Percentiles rank a stretch among this genome's conserved stretches.
Evolutionary conservation across 2,113 vertebrate species (phyloP).

Genomic region (Onychostoma macrolepis): DNA sequence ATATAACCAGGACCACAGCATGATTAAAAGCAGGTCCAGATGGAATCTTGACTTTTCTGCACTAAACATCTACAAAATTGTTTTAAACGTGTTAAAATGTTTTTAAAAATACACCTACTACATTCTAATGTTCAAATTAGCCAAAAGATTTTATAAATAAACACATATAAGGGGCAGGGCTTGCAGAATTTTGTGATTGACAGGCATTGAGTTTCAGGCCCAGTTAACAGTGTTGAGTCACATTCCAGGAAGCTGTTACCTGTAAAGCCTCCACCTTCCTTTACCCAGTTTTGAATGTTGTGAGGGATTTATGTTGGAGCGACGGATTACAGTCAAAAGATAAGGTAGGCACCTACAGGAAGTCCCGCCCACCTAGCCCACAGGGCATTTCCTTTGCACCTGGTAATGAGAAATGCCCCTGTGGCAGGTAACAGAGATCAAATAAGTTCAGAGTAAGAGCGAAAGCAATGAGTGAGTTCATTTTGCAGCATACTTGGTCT

Average conservation of each 20-base stretch:
- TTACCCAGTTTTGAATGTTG: conserved; percentile 5
- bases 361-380: conserved; percentile 52
- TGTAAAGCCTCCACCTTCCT: conserved; percentile 14
- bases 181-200: neutral
- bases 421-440: conserved; percentile 41
- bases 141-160: neutral
- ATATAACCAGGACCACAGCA: neutral
- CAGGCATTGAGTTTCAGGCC: neutral
- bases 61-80: neutral
- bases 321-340: conserved; percentile 43
- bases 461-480: neutral
- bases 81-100: neutral
- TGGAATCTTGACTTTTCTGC: neutral
- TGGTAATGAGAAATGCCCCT: conserved; percentile 48
- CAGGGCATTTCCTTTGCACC: conserved; percentile 52
- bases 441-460: neutral
- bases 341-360: conserved; percentile 31
- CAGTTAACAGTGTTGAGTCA: neutral
- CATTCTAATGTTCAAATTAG: neutral
- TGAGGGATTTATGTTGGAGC: conserved; percentile 55
- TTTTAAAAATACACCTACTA: neutral
- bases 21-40: neutral
- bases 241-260: conserved; percentile 38
- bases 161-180: neutral
- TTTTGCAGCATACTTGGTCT: neutral